Evolutionary conservation across 2,113 vertebrate genomes (phyloP).

Genomic region (Scortum barcoo): DNA sequence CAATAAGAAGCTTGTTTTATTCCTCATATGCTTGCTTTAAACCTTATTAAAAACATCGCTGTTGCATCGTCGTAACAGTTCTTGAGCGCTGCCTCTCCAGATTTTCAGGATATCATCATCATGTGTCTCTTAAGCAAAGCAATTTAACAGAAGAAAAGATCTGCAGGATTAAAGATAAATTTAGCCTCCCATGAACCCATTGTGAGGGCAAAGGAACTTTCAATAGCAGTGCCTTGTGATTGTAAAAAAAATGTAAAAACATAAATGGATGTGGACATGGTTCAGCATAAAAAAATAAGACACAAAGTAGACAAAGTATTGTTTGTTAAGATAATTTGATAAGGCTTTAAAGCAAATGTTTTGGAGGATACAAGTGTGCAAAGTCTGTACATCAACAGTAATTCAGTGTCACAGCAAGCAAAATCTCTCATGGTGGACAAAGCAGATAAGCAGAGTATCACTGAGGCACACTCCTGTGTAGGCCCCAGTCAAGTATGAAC

Average conservation of each 20-base stretch:
- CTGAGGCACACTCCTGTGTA: constrained; percentile 49
- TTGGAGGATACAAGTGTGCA: neutral
- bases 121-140: neutral
- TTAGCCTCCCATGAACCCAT: neutral
- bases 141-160: neutral
- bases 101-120: neutral
- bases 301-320: neutral
- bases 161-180: neutral
- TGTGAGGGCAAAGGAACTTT: neutral
- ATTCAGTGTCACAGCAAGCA: neutral
- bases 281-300: too few relatives aligned
- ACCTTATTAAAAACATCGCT: too few relatives aligned
- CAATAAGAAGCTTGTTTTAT: neutral
- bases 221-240: neutral
- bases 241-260: neutral
- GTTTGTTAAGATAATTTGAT: neutral
- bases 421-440: constrained; percentile 51
- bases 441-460: constrained; percentile 60
- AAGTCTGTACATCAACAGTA: neutral
- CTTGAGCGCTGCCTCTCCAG: neutral
- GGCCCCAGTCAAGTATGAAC: constrained; percentile 46
- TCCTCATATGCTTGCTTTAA: too few relatives aligned
- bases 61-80: neutral
- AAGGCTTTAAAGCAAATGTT: too few relatives aligned
- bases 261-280: too few relatives aligned